Conservation (phyloP, 2,888 invertebrate genomes). For the Pocota personata region DNA sequence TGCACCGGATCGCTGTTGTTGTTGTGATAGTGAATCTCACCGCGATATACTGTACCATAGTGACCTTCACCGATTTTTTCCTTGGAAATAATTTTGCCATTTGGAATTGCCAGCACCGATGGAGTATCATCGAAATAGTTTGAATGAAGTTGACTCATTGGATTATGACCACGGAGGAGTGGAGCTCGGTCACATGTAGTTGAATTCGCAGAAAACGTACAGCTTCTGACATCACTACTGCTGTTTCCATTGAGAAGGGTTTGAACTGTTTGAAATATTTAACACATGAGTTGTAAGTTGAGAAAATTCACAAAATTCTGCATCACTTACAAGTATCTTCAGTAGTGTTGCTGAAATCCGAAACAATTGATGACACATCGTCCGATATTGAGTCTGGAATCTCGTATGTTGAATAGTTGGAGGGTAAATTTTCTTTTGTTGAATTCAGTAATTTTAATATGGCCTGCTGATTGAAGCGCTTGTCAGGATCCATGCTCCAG, state of each 20-base stretch:
- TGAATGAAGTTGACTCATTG: constrained; percentile 11
- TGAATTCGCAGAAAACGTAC: constrained; percentile 57
- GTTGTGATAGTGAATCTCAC: constrained; percentile 81
- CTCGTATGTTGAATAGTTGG: constrained; percentile 73
- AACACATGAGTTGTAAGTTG: not conserved
- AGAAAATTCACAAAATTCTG: not conserved
- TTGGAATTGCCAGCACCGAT: constrained; percentile 77
- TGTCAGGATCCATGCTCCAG: constrained; percentile 89
- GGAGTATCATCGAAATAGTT: constrained; percentile 75
- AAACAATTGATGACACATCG: constrained; percentile 62
- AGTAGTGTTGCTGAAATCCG: constrained; percentile 64
- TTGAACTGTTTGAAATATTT: constrained; percentile 35
- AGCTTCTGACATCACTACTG: constrained; percentile 60
- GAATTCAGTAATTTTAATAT: constrained; percentile 85
- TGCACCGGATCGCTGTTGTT: constrained; percentile 79
- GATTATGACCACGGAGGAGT: constrained; percentile 55
- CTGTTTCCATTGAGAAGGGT: constrained; percentile 67
- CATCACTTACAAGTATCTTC: constrained; percentile 57
- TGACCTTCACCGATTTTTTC: constrained; percentile 86
- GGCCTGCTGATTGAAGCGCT: constrained; percentile 90
- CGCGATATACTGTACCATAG: constrained; percentile 93
- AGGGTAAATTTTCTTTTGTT: constrained; percentile 75
- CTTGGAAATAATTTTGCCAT: constrained; percentile 79
- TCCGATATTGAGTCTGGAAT: constrained; percentile 62
- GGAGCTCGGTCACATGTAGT: constrained; percentile 62